Percentiles rank a stretch among this genome's conserved stretches.
Conservation (phyloP, 2,113 vertebrate species). For the Picathartes gymnocephalus region DNA sequence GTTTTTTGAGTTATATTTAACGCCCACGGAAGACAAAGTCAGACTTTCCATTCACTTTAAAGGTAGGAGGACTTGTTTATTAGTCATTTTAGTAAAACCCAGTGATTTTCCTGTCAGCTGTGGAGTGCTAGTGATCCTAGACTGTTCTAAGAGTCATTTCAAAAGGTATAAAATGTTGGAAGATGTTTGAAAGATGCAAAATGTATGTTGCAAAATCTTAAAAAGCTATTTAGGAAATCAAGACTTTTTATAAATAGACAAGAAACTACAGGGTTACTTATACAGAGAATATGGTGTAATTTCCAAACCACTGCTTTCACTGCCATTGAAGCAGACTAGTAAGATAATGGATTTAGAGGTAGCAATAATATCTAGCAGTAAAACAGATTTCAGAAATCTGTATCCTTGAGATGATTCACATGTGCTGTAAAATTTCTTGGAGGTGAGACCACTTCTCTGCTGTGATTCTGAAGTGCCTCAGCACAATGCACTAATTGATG, state of each 20-base stretch:
- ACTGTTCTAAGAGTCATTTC: background rate
- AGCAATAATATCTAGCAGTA: background rate
- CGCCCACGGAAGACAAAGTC: background rate
- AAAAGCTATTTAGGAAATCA: background rate
- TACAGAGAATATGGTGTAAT: background rate
- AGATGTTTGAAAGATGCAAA: background rate
- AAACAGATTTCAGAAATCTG: background rate
- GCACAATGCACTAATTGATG: background rate
- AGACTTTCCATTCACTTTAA: slow-evolving; percentile 27
- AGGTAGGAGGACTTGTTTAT: slow-evolving; percentile 42
- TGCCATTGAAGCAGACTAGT: background rate
- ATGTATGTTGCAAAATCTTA: background rate
- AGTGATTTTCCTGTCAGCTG: slow-evolving; percentile 11
- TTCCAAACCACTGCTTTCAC: background rate
- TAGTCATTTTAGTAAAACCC: slow-evolving; percentile 11
- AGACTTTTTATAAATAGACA: background rate
- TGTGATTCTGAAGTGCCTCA: background rate
- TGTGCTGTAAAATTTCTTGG: background rate
- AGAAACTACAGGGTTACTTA: background rate
- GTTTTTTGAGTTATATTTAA: background rate
- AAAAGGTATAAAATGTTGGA: background rate
- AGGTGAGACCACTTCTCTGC: background rate
- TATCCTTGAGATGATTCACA: background rate
- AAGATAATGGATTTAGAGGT: background rate
- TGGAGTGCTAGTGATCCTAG: background rate